Conservation (phyloP, 2,888 invertebrate genomes). For the Loripinus fragilis region DNA sequence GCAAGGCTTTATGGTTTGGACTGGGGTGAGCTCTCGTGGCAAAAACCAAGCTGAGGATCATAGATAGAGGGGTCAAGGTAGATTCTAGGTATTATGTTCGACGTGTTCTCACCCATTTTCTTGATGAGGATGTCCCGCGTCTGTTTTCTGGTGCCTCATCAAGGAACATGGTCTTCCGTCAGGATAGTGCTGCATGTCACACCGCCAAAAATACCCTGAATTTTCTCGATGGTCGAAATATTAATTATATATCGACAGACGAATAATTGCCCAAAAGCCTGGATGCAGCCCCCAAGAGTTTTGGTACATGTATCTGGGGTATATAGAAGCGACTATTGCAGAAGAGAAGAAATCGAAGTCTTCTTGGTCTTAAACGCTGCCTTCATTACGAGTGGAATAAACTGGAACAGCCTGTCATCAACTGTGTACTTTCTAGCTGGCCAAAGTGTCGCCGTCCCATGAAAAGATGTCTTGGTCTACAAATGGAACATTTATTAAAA, state of each 20-base stretch:
- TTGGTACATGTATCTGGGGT: background rate
- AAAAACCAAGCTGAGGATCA: background rate
- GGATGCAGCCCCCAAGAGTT: constrained; percentile 14
- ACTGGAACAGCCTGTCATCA: background rate
- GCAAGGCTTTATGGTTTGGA: background rate
- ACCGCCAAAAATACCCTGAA: constrained; percentile 22
- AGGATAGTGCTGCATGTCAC: constrained; percentile 29
- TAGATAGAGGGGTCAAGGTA: background rate
- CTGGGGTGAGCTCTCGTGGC: background rate
- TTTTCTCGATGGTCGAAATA: constrained; percentile 1
- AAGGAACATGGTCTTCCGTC: constrained; percentile 30
- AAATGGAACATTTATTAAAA: constrained; percentile 2
- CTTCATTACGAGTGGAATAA: background rate
- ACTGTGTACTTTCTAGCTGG: background rate
- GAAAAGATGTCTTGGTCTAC: background rate
- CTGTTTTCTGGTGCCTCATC: background rate
- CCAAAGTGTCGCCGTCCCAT: background rate
- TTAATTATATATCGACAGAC: constrained; percentile 14
- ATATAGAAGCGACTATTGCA: background rate
- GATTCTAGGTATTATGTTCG: background rate
- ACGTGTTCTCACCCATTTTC: background rate
- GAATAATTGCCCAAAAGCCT: constrained; percentile 33
- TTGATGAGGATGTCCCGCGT: background rate
- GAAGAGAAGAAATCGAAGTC: background rate
- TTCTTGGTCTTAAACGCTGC: background rate